Evolutionary conservation across 2,888 invertebrate genomes (phyloP), one percentile per base, ranked within the genome.

Genomic region (Coenonympha glycerion): DNA sequence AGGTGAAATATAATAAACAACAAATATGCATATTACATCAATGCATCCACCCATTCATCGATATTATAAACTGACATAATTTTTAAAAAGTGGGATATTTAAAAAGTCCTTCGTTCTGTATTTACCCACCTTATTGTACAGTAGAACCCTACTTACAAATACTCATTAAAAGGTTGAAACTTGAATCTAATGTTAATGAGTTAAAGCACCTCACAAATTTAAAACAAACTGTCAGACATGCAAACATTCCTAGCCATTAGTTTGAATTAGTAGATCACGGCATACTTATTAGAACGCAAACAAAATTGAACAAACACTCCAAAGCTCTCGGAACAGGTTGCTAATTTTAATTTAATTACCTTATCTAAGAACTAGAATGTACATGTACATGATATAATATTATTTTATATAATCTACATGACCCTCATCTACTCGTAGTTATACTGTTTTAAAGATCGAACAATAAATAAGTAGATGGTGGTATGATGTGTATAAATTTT

Each of bases 181-280:
- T n/a, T 13, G 36, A n/a, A n/a, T n/a, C n/a, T 16, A 5, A 31
- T 41, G 53, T 49, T 53, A 53, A 49, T 49, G 45, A 49, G 49
- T 39, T 24, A 41, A 28, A 45, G 11, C 24, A 45, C 22, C 19
- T 24, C 45, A 34, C 45, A 45, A 45, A 16, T 45, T 18, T 26
- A 44, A 41, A 26, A 52, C 41, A 47, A 47, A 47, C 47, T 46
- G 30, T 56, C 51, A 51, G 40, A 53, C 57, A 52, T 57, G 55
- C 57, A 55, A 30, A 56, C 53, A 55, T 57, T 62, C 56, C 56
- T 63, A 58, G 62, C 62, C 55, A 60, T 74, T 60, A 63, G 60
- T 61, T 34, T 28, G 31, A 49, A 64, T 69, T 71, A 73, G 66
- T 64, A 53, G 45, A 39, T 63, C 59, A 48, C 59, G 40, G 34